Conservation (phyloP, 2,888 invertebrate species). For the Cheilosia soror region DNA sequence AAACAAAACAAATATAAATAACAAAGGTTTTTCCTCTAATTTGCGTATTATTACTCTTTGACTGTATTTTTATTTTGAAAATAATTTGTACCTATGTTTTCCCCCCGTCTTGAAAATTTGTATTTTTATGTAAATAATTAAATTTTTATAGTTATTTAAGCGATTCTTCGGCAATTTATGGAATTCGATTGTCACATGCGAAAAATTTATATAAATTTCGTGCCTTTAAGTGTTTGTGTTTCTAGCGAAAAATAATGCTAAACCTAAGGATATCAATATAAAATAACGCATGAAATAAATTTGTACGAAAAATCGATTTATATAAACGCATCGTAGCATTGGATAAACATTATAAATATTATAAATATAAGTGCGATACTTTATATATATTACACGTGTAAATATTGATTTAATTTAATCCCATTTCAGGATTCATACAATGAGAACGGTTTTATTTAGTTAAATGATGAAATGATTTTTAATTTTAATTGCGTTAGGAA, state of each 20-base stretch:
- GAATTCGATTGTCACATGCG: conserved; percentile 5
- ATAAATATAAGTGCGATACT: conserved; percentile 23
- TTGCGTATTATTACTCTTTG: conserved; percentile 35
- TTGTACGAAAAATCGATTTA: conserved; percentile 55
- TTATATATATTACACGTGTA: conserved; percentile 62
- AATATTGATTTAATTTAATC: conserved; percentile 59
- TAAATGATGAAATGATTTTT: conserved; percentile 34
- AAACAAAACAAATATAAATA: conserved; percentile 55
- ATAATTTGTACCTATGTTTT: conserved; percentile 15
- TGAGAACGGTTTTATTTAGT: conserved; percentile 68
- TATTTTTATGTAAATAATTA: conserved; percentile 68
- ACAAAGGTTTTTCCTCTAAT: conserved; percentile 37
- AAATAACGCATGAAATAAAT: conserved; percentile 42
- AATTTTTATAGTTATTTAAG: conserved; percentile 26
- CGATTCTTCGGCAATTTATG: conserved; percentile 1
- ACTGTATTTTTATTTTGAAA: conserved; percentile 22
- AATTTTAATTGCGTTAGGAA: conserved; percentile 39
- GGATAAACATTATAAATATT: conserved; percentile 38
- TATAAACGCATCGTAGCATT: conserved; percentile 35
- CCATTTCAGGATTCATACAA: conserved; percentile 46
- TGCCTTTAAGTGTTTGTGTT: conserved; percentile 52
- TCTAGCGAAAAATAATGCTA: conserved; percentile 8
- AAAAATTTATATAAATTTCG: conserved; percentile 37
- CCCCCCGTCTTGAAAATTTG: conserved; percentile 4
- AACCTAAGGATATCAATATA: background rate